Evolutionary conservation across 1,140 invertebrate species (phyloP).

Genomic region (Chlorops oryzae): DNA sequence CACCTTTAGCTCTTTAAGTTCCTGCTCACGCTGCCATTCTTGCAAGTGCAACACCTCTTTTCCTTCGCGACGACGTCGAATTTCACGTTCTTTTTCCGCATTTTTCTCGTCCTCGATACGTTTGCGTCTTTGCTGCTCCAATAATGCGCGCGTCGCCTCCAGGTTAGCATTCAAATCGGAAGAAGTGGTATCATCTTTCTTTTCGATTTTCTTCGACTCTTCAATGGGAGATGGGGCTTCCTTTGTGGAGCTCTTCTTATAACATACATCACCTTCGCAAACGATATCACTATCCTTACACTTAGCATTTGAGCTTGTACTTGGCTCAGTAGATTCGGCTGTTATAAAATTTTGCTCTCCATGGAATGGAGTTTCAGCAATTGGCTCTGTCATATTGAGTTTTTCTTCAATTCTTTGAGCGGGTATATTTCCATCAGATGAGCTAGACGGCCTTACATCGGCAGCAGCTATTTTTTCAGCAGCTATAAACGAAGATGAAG

Average conservation of each 20-base stretch:
- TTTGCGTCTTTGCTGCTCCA: constrained; percentile 55
- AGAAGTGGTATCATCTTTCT: constrained; percentile 14
- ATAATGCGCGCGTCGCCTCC: constrained; percentile 44
- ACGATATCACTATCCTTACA: too few relatives aligned
- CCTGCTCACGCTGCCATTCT: constrained; percentile 64
- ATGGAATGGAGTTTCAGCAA: too few relatives aligned
- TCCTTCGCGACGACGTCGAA: constrained; percentile 64
- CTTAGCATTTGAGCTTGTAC: too few relatives aligned
- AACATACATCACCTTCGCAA: constrained; percentile 49
- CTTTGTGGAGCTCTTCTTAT: too few relatives aligned
- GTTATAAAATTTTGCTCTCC: background rate
- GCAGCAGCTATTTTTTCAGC: background rate
- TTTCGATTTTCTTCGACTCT: constrained; percentile 22
- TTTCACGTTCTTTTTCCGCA: constrained; percentile 59
- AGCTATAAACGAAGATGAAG: constrained; percentile 21
- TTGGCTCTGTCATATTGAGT: too few relatives aligned
- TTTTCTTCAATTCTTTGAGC: background rate
- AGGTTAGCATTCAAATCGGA: background rate
- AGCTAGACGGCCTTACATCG: background rate
- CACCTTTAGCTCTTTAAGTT: constrained; percentile 59
- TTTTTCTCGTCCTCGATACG: constrained; percentile 62
- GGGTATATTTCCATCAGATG: background rate
- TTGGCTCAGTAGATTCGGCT: constrained; percentile 15
- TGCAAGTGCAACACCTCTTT: constrained; percentile 65
- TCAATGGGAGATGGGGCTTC: too few relatives aligned